Evolutionary conservation across 2,797 vertebrate genomes (phyloP).

Genomic region (Agapornis canus): DNA sequence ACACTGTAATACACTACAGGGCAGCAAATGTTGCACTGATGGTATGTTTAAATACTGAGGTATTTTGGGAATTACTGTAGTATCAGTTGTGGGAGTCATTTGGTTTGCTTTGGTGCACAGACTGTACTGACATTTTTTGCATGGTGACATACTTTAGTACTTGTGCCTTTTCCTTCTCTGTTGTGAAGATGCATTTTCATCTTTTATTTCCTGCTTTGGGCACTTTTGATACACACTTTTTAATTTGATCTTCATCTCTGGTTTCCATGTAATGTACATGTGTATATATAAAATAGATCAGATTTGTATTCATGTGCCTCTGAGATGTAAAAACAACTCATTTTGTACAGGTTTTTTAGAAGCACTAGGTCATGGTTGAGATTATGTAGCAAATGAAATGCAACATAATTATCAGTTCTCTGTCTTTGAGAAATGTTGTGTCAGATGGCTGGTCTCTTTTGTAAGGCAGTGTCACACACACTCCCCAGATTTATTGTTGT

Average conservation of each 20-base stretch:
- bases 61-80: constrained; percentile 47
- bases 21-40: constrained; percentile 48
- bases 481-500: constrained; percentile 7
- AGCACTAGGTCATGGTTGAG: constrained; percentile 64
- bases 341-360: constrained; percentile 81
- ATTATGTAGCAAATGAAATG: constrained; percentile 60
- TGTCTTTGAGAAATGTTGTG: constrained; percentile 57
- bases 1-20: not conserved
- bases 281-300: constrained; percentile 81
- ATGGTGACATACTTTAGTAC: constrained; percentile 69
- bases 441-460: constrained; percentile 43
- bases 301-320: constrained; percentile 86
- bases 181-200: constrained; percentile 39
- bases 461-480: constrained; percentile 1
- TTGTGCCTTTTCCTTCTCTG: constrained; percentile 77
- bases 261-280: constrained; percentile 82
- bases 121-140: constrained; percentile 60
- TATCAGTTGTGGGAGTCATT: constrained; percentile 47
- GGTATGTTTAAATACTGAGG: constrained; percentile 46
- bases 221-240: constrained; percentile 66
- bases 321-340: constrained; percentile 75
- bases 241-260: constrained; percentile 45
- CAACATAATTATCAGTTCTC: constrained; percentile 54
- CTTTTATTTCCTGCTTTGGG: constrained; percentile 40
- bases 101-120: constrained; percentile 70